Conservation (phyloP, 2,113 vertebrate species). For the Clarias gariepinus region DNA sequence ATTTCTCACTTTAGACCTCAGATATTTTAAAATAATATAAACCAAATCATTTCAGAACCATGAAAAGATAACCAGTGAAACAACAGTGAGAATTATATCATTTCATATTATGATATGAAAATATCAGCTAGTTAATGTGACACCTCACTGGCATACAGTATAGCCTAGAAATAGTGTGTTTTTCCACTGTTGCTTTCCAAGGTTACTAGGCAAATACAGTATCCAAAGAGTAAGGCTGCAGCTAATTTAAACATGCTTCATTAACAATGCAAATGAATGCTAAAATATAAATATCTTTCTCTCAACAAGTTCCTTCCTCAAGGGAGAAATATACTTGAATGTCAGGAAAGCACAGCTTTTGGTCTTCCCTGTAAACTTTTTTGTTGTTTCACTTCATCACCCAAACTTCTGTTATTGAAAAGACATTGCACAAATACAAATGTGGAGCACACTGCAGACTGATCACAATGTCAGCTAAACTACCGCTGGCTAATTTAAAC, state of each 20-base stretch:
- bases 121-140: not conserved
- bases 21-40: not conserved
- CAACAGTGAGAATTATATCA: not conserved
- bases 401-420: not conserved
- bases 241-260: not conserved
- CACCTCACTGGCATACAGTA: not conserved
- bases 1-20: not conserved
- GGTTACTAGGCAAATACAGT: not conserved
- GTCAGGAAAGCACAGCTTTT: not conserved
- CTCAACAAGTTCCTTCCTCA: not conserved
- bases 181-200: not conserved
- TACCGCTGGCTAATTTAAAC: constrained; percentile 1
- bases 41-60: not conserved
- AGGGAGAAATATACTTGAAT: not conserved
- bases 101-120: not conserved
- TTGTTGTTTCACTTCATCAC: not conserved
- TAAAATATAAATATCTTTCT: constrained; percentile 6
- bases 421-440: not conserved
- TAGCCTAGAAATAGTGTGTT: not conserved
- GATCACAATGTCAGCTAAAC: not conserved
- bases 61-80: not conserved
- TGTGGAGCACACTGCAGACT: not conserved
- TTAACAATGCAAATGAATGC: not conserved
- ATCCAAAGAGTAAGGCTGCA: not conserved
- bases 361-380: not conserved